Evolutionary conservation across 2,888 invertebrate genomes (phyloP).

Genomic region (Sinotaia quadrata): DNA sequence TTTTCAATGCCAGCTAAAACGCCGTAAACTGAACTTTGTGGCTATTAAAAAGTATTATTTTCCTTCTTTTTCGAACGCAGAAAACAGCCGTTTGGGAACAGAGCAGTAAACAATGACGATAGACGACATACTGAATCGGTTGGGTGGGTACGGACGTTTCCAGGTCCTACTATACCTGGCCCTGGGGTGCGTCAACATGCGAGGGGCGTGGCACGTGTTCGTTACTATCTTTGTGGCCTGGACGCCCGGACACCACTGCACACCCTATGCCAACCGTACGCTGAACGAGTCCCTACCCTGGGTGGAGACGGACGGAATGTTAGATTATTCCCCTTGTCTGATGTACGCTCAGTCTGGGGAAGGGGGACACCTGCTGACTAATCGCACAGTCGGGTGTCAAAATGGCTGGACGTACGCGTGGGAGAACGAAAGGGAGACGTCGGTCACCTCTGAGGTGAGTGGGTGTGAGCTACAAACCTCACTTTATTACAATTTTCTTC

Average conservation of each 20-base stretch:
- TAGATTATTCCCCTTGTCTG: constrained; percentile 7
- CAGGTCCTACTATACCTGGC: constrained; percentile 48
- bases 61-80: no score
- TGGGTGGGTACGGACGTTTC: constrained; percentile 49
- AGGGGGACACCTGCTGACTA: constrained; percentile 6
- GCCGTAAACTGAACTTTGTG: no score
- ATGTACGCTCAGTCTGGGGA: constrained; percentile 9
- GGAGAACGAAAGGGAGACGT: constrained; percentile 27
- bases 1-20: no score
- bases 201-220: constrained; percentile 58
- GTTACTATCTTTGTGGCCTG: constrained; percentile 50
- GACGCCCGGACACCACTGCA: constrained; percentile 48
- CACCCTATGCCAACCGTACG: constrained; percentile 23
- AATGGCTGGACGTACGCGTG: constrained; percentile 37
- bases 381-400: constrained; percentile 26
- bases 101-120: constrained; percentile 36
- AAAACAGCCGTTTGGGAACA: background rate
- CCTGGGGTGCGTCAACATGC: constrained; percentile 53
- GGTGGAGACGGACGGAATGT: constrained; percentile 4
- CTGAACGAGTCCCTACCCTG: constrained; percentile 27
- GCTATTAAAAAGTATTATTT: no score
- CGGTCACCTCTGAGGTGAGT: constrained; percentile 38
- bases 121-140: constrained; percentile 42
- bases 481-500: background rate
- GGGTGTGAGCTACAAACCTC: background rate